Conservation (phyloP, 1,140 invertebrate species). For the Probaryconus sp. region DNA sequence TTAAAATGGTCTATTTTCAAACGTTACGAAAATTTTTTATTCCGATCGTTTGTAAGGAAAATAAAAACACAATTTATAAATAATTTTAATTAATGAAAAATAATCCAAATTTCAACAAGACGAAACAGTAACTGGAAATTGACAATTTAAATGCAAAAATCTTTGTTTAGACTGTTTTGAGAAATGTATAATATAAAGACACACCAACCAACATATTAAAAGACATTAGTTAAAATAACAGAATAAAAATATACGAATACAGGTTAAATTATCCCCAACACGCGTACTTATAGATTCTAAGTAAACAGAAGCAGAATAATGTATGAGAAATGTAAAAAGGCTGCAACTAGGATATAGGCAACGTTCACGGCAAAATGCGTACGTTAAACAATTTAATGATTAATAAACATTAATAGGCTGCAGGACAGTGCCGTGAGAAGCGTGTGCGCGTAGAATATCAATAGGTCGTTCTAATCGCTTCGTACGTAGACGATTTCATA, state of each 20-base stretch:
- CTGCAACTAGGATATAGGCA: slow-evolving; percentile 55
- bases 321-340: slow-evolving; percentile 55
- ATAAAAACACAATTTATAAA: too few relatives aligned
- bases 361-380: slow-evolving; percentile 52
- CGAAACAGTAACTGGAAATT: too few relatives aligned
- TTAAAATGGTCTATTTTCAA: too few relatives aligned
- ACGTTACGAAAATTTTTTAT: too few relatives aligned
- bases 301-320: slow-evolving; percentile 31
- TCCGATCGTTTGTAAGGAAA: too few relatives aligned
- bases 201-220: slow-evolving; percentile 63
- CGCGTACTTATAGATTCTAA: slow-evolving; percentile 53
- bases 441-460: slow-evolving; percentile 50
- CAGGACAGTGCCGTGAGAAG: slow-evolving; percentile 57
- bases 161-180: too few relatives aligned
- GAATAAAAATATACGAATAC: slow-evolving; percentile 65
- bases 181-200: slow-evolving; percentile 58
- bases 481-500: slow-evolving; percentile 60
- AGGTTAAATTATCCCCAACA: slow-evolving; percentile 62
- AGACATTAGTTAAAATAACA: slow-evolving; percentile 50
- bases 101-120: too few relatives aligned
- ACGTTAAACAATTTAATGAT: slow-evolving; percentile 50
- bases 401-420: slow-evolving; percentile 54
- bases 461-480: slow-evolving; percentile 56
- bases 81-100: too few relatives aligned
- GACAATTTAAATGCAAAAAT: too few relatives aligned